Conservation (phyloP, 2,888 invertebrate genomes). For the Euzophera pinguis region DNA sequence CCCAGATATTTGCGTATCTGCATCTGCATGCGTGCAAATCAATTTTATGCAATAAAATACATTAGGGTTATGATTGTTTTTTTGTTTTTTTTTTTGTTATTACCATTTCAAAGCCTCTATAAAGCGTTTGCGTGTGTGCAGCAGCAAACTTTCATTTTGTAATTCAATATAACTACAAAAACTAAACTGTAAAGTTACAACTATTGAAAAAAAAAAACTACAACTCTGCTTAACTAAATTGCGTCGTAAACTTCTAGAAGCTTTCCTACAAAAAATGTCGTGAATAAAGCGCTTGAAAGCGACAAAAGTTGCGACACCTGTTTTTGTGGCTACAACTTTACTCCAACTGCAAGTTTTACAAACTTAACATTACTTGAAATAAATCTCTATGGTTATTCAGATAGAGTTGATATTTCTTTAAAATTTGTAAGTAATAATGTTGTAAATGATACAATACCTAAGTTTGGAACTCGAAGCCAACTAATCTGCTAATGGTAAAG, state of each 20-base stretch:
- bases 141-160: no score
- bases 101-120: no score
- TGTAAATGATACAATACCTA: constrained; percentile 9
- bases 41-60: no score
- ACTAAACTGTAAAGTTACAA: no score
- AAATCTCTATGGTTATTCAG: background rate
- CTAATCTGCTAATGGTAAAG: constrained; percentile 63
- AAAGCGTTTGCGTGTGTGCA: no score
- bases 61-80: no score
- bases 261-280: constrained; percentile 9
- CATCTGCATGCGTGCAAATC: no score
- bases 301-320: constrained; percentile 30
- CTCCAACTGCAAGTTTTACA: constrained; percentile 21
- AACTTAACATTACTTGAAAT: constrained; percentile 16
- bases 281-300: constrained; percentile 11
- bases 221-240: background rate
- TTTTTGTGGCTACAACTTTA: constrained; percentile 35
- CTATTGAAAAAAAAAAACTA: no score
- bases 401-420: background rate
- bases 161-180: no score
- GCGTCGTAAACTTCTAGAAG: background rate
- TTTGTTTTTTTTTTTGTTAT: no score
- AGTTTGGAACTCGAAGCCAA: constrained; percentile 33
- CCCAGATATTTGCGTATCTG: no score
- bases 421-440: constrained; percentile 8